Conservation (phyloP, 2,113 vertebrate genomes). For the Muscicapa adusta region DNA sequence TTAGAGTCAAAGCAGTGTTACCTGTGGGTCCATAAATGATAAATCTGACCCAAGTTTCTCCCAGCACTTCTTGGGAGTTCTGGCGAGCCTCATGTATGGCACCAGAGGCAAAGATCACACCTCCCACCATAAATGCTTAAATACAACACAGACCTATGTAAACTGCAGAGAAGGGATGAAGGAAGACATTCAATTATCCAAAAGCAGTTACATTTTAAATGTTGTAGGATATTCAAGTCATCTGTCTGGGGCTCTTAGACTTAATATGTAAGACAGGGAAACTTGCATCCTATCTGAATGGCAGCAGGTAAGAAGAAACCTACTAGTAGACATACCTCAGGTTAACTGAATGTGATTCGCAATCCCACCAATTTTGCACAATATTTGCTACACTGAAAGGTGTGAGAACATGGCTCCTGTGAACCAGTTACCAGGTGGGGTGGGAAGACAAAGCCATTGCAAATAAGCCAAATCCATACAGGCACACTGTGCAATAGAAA, state of each 20-base stretch:
- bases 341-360: neutral
- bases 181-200: neutral
- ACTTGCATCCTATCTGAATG: neutral
- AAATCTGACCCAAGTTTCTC: neutral
- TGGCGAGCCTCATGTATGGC: neutral
- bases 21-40: neutral
- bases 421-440: neutral
- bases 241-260: neutral
- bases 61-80: neutral
- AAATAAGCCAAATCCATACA: neutral
- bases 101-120: neutral
- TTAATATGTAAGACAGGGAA: neutral
- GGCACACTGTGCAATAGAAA: neutral
- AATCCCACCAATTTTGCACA: neutral
- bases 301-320: neutral
- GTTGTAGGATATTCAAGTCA: neutral
- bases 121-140: neutral
- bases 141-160: neutral
- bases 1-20: neutral
- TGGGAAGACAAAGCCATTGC: neutral
- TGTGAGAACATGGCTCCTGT: neutral
- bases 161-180: neutral
- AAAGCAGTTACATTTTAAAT: neutral
- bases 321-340: neutral
- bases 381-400: neutral